Evolutionary conservation across 2,888 invertebrate species (phyloP).

Genomic region (Deilephila elpenor): DNA sequence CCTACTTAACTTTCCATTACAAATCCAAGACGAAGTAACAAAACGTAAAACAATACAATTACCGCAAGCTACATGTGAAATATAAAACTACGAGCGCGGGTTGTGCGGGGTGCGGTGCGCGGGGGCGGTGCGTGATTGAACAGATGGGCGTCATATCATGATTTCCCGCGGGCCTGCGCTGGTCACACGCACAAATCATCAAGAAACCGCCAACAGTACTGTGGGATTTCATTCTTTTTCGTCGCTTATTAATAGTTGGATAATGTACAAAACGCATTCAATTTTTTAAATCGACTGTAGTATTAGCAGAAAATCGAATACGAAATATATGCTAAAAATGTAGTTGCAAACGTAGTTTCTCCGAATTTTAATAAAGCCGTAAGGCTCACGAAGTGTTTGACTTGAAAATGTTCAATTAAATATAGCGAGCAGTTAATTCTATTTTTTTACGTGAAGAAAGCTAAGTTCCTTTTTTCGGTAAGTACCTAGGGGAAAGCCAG

Average conservation of each 20-base stretch:
- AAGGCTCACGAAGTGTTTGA: too few species aligned
- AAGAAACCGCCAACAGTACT: conserved; percentile 27
- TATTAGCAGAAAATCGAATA: too few species aligned
- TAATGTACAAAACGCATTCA: background rate
- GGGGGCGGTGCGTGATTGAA: conserved; percentile 41
- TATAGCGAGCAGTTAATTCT: too few species aligned
- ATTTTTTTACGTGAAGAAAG: too few species aligned
- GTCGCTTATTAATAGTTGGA: background rate
- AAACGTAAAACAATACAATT: background rate
- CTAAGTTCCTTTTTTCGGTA: too few species aligned
- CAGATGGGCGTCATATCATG: conserved; percentile 50
- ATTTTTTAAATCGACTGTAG: background rate
- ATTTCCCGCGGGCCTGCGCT: conserved; percentile 55
- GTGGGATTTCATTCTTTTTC: background rate
- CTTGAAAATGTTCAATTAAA: too few species aligned
- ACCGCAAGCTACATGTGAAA: conserved; percentile 9
- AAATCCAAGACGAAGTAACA: background rate
- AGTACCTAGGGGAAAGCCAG: too few species aligned
- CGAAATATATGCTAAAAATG: too few species aligned
- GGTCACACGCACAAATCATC: conserved; percentile 39
- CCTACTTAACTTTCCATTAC: background rate
- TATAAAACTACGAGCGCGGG: conserved; percentile 11
- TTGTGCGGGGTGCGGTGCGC: background rate
- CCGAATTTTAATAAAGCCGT: too few species aligned
- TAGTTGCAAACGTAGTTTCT: too few species aligned